These are phyloP conservation scores for Bradypus variegatus DNA, from an alignment of 2,797 vertebrate species.

Conservation along the genomic window DNA sequence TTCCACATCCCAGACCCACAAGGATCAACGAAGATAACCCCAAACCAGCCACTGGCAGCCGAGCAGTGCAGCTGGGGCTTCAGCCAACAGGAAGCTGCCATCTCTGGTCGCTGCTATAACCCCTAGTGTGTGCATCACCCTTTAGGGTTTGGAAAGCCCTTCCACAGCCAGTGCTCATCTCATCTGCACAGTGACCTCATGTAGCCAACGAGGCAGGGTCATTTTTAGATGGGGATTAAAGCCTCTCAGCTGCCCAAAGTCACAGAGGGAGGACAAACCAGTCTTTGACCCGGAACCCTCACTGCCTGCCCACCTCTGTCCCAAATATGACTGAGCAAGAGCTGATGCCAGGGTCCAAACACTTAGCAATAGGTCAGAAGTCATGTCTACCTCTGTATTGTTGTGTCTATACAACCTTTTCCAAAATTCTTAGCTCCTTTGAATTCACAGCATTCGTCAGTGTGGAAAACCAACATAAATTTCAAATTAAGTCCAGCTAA, in stretches of 20 bases:
- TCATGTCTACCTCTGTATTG: neutral
- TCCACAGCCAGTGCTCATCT: neutral
- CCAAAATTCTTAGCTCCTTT: neutral
- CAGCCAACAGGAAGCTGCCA: no score
- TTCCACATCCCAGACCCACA: neutral
- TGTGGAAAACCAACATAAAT: neutral
- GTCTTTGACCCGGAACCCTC: neutral
- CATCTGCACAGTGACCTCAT: neutral
- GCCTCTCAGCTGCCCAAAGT: neutral
- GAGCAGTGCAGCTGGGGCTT: neutral
- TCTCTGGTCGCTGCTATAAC: accelerated
- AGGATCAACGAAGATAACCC: neutral
- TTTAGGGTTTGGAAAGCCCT: neutral
- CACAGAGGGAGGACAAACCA: neutral
- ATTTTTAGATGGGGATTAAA: neutral
- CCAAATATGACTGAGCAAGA: neutral
- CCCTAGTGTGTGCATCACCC: neutral
- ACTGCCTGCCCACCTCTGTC: no score
- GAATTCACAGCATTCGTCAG: neutral
- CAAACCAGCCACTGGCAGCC: neutral
- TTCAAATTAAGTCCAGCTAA: neutral
- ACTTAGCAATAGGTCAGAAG: neutral
- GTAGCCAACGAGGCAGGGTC: neutral
- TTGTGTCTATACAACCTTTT: neutral
- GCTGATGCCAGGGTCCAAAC: neutral